phyloP scores from a whole-genome alignment of 1,140 invertebrate species.

The Campodea augens region DNA sequence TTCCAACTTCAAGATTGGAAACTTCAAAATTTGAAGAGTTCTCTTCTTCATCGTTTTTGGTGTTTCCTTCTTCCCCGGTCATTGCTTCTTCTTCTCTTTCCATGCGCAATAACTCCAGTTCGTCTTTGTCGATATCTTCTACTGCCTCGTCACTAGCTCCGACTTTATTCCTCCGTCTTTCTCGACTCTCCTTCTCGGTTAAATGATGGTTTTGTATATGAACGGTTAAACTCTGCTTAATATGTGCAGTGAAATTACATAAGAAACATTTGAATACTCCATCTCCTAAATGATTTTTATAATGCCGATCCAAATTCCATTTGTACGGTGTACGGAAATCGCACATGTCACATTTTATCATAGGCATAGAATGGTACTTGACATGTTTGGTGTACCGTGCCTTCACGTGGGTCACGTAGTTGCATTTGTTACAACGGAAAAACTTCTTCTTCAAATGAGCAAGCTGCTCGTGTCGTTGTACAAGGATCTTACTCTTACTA shows the following conservation, averaged over 20 bases:
- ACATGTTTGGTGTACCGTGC: constrained; percentile 79
- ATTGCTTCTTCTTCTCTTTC: constrained; percentile 21
- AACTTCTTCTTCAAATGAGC: constrained; percentile 32
- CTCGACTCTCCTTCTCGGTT: constrained; percentile 31
- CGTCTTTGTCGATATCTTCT: constrained; percentile 20
- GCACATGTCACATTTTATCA: constrained; percentile 82
- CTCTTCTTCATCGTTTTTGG: constrained; percentile 1
- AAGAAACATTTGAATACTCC: constrained; percentile 64
- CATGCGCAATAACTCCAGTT: constrained; percentile 24
- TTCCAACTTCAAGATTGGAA: neutral
- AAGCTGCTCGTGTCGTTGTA: constrained; percentile 28
- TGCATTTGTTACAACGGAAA: constrained; percentile 72
- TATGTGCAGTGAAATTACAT: constrained; percentile 81
- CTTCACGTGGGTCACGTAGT: constrained; percentile 74
- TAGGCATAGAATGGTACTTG: constrained; percentile 83
- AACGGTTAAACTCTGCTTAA: constrained; percentile 76
- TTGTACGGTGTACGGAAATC: constrained; percentile 83
- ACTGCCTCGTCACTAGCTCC: constrained; percentile 12
- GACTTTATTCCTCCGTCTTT: constrained; percentile 37
- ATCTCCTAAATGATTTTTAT: constrained; percentile 66
- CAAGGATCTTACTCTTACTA: constrained; percentile 19
- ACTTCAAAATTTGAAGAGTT: neutral
- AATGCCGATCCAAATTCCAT: constrained; percentile 82
- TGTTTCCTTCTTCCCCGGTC: constrained; percentile 9
- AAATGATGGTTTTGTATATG: constrained; percentile 79